Evolutionary conservation across 2,888 invertebrate genomes (phyloP).

Genomic region (Rhabditoides inermis): DNA sequence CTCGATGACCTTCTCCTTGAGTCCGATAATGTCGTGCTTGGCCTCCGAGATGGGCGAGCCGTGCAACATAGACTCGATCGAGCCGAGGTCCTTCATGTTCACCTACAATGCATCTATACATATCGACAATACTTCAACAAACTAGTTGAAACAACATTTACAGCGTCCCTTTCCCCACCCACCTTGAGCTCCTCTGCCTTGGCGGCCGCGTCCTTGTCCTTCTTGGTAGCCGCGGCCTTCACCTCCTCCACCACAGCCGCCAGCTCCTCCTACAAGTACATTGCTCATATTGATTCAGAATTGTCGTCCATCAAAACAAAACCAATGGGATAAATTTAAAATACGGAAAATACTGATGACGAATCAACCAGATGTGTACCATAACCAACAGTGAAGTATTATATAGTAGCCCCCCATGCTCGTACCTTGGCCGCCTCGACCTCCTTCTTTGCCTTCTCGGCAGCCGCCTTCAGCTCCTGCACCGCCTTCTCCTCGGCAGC

Average conservation of each 20-base stretch:
- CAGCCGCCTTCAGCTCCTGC: background rate
- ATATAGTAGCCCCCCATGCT: too few species aligned
- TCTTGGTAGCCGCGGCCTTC: background rate
- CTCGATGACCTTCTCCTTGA: conserved; percentile 46
- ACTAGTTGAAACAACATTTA: too few species aligned
- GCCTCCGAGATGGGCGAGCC: conserved; percentile 40
- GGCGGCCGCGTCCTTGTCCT: background rate
- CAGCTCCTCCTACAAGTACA: background rate
- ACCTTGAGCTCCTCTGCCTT: background rate
- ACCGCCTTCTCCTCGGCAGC: background rate
- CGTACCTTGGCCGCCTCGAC: background rate
- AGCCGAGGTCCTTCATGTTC: conserved; percentile 29
- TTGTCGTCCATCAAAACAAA: too few species aligned
- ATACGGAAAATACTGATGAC: too few species aligned
- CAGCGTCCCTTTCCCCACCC: background rate
- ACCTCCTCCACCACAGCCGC: conserved; percentile 1
- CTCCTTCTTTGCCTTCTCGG: background rate
- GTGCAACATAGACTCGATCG: conserved; percentile 24
- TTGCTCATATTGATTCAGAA: too few species aligned
- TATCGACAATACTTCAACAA: too few species aligned
- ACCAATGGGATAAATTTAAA: too few species aligned
- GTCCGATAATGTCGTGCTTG: conserved; percentile 38
- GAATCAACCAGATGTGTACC: too few species aligned
- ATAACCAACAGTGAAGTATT: too few species aligned
- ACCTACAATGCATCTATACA: conserved; percentile 9